Evolutionary conservation across 2,113 vertebrate genomes (phyloP), one percentile per base, ranked within the genome.

Genomic region (Cricetomys ansorgei): DNA sequence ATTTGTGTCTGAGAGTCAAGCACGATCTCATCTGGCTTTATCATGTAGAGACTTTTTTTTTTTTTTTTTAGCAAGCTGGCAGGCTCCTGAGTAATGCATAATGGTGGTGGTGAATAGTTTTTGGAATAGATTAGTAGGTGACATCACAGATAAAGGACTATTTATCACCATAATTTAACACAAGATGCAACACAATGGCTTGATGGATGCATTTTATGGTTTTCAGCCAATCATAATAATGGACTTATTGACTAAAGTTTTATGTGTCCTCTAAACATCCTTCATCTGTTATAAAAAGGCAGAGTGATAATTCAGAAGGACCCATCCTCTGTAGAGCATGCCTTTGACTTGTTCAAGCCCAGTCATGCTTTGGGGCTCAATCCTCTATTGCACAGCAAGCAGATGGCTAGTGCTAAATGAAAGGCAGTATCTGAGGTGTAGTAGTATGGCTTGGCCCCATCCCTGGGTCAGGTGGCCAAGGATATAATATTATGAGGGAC

Each of bases 151-250:
- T 97, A 98, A 96, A 97, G 97, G 98, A 97, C 98, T 98, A 98
- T 99, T 99, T 98, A 98, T 98, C 98, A 98, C 97, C 97, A 92
- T 98, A 98, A 98, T 98, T 98, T 98, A 98, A 96, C 98, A 98
- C 97, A 95, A 98, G 98, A 98, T 98, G 97, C 98, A 98, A 97
- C 97, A 98, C 97, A 98, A 95, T 97, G 97, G 72, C 98, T 98
- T 99, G 98, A 99, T 98, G 98, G 98, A 99, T 99, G 98, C 98
- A 97, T 98, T 98, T 98, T 98, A 98, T 98, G 98, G 98, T 98
- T 98, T 98, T 97, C 98, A 99, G 98, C 98, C 98, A 99, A 99
- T 99, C 98, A 98, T 98, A 98, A 98, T 99, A 98, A 99, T 98
- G 98, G 98, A 97, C 97, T 98, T 98, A 98, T 98, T 98, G 98